Evolutionary conservation across 2,113 vertebrate species (phyloP).

Genomic region (Scartelaos histophorus): DNA sequence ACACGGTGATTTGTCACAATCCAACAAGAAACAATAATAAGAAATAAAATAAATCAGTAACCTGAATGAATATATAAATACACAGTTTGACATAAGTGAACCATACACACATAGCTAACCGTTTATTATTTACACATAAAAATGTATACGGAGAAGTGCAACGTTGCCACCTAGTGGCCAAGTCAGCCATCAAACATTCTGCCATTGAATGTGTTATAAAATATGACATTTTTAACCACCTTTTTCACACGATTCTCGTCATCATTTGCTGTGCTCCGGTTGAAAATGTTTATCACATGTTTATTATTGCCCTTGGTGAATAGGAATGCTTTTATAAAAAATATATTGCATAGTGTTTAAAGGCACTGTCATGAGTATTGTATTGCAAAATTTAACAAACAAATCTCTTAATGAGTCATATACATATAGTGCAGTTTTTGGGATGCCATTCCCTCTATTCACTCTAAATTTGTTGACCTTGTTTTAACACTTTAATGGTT

Average conservation of each 20-base stretch:
- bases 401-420: background rate
- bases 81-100: background rate
- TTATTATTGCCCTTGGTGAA: background rate
- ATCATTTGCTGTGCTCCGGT: too few relatives aligned
- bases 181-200: constrained; percentile 37
- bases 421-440: background rate
- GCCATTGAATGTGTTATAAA: constrained; percentile 28
- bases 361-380: constrained; percentile 10
- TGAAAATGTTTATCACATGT: too few relatives aligned
- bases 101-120: background rate
- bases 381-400: constrained; percentile 13
- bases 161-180: constrained; percentile 62
- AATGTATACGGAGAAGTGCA: constrained; percentile 50
- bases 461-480: background rate
- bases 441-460: background rate
- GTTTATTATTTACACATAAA: constrained; percentile 36
- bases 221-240: too few relatives aligned
- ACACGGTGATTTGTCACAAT: background rate
- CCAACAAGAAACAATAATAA: background rate
- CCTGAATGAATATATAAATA: background rate
- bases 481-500: constrained; percentile 13
- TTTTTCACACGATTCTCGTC: too few relatives aligned
- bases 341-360: background rate
- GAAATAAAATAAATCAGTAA: background rate
- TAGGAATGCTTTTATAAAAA: background rate